Evolutionary conservation across 2,888 invertebrate species (phyloP).

Genomic region (Tolmerus cingulatus): DNA sequence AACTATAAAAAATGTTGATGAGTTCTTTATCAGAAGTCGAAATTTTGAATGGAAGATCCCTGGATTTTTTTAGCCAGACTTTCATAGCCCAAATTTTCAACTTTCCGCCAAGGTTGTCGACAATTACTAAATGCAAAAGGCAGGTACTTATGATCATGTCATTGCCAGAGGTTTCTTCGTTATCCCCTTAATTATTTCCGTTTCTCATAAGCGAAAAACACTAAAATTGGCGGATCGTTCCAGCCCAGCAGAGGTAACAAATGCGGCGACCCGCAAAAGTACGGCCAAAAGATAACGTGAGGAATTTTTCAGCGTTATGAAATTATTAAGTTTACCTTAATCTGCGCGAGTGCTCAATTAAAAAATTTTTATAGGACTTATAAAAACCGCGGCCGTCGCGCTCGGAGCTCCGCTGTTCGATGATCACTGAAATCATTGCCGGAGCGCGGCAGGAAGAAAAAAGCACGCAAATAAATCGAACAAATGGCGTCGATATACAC

Average conservation of each 20-base stretch:
- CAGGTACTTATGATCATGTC: neutral
- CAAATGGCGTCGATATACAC: slow-evolving; percentile 35
- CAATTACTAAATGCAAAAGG: neutral
- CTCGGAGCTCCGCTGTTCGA: neutral
- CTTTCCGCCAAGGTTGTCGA: neutral
- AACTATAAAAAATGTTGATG: neutral
- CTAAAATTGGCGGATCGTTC: neutral
- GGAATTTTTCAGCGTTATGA: slow-evolving; percentile 21
- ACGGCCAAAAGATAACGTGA: slow-evolving; percentile 11
- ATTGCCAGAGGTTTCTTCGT: slow-evolving; percentile 37
- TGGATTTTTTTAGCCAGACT: neutral
- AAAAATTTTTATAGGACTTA: neutral
- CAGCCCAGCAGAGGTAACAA: neutral
- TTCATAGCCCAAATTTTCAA: neutral
- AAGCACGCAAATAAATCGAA: slow-evolving; percentile 15
- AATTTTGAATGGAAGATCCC: neutral
- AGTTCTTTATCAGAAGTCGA: neutral
- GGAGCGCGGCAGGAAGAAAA: neutral
- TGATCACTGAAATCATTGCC: neutral
- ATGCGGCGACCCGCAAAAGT: neutral
- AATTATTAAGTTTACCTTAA: slow-evolving; percentile 39
- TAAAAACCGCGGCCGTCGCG: neutral
- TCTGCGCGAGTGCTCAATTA: slow-evolving; percentile 31
- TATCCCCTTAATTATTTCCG: slow-evolving; percentile 32
- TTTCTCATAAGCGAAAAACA: slow-evolving; percentile 34